Conservation (phyloP, 1,140 invertebrate genomes). For the Pemphigus obesinymphae region DNA sequence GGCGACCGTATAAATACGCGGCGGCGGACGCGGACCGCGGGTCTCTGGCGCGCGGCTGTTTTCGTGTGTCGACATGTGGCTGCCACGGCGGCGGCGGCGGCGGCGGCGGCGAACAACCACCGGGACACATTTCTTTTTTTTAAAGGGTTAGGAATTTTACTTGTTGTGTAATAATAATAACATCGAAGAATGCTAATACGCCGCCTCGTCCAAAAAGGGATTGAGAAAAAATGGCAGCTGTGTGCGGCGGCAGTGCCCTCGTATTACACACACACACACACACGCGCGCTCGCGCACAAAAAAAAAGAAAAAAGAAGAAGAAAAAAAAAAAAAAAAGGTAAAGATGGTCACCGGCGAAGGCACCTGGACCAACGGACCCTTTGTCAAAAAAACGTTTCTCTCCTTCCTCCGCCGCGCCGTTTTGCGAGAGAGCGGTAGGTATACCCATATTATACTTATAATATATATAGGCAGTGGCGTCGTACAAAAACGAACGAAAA, state of each 20-base stretch:
- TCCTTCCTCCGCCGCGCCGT: constrained; percentile 2
- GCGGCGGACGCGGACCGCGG: too few species aligned
- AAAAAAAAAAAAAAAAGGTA: constrained; percentile 23
- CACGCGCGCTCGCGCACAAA: too few species aligned
- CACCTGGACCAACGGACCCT: constrained; percentile 39
- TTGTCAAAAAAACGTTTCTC: constrained; percentile 41
- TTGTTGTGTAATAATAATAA: constrained; percentile 39
- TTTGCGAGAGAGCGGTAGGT: neutral
- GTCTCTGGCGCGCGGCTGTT: too few species aligned
- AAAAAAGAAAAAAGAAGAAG: neutral
- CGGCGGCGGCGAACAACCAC: neutral
- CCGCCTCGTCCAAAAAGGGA: constrained; percentile 29
- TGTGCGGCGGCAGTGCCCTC: neutral
- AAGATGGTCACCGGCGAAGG: constrained; percentile 40
- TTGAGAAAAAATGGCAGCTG: constrained; percentile 40
- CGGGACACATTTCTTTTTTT: constrained; percentile 14
- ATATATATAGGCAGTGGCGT: neutral
- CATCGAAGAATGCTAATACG: constrained; percentile 35
- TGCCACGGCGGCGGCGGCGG: neutral
- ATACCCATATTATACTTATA: too few species aligned
- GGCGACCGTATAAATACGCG: too few species aligned
- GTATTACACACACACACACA: constrained; percentile 4
- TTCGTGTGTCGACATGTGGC: constrained; percentile 35
- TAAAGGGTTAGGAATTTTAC: constrained; percentile 39
- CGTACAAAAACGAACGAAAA: constrained; percentile 18